Evolutionary conservation across 2,888 invertebrate genomes (phyloP).

Genomic region (Bimastos eiseni): DNA sequence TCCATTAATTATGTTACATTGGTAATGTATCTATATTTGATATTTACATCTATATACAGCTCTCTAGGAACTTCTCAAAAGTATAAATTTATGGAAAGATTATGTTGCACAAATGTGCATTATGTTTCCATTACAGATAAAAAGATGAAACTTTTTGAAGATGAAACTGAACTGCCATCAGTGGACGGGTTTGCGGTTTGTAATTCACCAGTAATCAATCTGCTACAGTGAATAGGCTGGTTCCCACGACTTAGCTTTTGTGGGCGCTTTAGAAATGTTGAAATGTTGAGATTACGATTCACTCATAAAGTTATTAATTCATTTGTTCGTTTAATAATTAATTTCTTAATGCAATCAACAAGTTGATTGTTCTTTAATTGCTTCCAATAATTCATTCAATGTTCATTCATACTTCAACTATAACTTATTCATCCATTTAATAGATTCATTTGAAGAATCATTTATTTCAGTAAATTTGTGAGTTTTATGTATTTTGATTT

Average conservation of each 20-base stretch:
- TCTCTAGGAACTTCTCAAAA: not conserved
- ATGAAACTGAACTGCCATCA: not conserved
- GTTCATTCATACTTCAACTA: no score
- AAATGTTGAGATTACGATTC: no score
- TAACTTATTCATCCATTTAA: no score
- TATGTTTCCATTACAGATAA: not conserved
- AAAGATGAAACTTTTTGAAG: constrained; percentile 13
- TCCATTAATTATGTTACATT: not conserved
- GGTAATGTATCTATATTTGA: not conserved
- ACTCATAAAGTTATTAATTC: not conserved
- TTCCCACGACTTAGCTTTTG: no score
- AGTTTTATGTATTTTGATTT: constrained; percentile 2
- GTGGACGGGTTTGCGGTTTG: not conserved
- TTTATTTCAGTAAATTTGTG: not conserved
- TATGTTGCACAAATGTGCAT: not conserved
- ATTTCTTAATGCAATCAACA: no score
- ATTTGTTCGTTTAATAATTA: not conserved
- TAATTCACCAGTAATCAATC: not conserved
- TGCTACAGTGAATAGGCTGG: no score
- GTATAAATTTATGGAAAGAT: not conserved
- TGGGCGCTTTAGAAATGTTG: no score
- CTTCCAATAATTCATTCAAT: no score
- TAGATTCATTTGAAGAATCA: not conserved
- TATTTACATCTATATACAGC: not conserved
- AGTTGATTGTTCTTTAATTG: no score